Conservation (phyloP, 2,797 vertebrate genomes). For the Buceros bicornis region DNA sequence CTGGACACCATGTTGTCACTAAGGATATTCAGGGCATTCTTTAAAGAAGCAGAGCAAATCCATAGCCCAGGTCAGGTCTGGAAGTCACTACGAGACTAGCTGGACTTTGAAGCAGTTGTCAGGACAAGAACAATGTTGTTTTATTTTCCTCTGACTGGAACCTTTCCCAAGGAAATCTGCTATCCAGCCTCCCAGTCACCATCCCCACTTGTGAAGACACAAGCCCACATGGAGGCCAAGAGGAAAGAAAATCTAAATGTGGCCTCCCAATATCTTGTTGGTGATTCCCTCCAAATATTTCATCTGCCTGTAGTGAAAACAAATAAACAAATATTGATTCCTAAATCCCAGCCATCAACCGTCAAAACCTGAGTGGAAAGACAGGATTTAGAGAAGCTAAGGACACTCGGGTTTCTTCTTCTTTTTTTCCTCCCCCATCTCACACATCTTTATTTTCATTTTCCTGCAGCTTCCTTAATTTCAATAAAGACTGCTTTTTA, state of each 20-base stretch:
- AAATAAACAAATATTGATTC: conserved; percentile 44
- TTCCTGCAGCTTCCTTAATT: neutral
- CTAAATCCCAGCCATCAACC: neutral
- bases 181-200: neutral
- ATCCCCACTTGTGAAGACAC: neutral
- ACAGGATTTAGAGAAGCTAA: neutral
- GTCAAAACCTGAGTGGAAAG: conserved; percentile 13
- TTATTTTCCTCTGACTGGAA: neutral
- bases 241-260: neutral
- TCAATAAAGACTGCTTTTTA: neutral
- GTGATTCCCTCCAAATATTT: neutral
- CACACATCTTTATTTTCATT: neutral
- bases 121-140: neutral
- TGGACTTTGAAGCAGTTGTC: neutral
- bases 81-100: neutral
- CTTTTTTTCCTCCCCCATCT: neutral
- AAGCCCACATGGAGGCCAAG: neutral
- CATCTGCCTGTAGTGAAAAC: conserved; percentile 12
- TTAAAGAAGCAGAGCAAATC: neutral
- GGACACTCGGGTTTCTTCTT: neutral
- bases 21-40: neutral
- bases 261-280: neutral
- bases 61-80: neutral
- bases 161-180: neutral
- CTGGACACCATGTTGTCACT: neutral